phyloP scores from a whole-genome alignment of 1,140 invertebrate species.

The Nasonia vitripennis region DNA sequence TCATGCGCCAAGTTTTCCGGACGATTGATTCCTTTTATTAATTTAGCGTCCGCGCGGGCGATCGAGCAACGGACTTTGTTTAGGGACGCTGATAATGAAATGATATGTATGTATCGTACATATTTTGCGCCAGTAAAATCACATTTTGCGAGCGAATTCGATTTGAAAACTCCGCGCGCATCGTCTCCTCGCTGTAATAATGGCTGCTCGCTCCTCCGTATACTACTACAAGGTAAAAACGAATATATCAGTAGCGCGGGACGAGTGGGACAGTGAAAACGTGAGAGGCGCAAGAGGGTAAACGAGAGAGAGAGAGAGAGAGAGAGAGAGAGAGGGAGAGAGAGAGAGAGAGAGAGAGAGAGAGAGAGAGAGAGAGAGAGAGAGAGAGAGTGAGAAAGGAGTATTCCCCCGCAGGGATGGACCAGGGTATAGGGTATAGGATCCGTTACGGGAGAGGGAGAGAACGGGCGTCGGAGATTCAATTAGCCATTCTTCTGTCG shows the following conservation, averaged over 20 bases:
- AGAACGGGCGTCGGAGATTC: constrained; percentile 29
- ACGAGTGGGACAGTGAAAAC: neutral
- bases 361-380: neutral
- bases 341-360: neutral
- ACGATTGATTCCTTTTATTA: constrained; percentile 19
- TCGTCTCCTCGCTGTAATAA: neutral
- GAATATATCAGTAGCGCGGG: neutral
- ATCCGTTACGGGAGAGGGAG: constrained; percentile 19
- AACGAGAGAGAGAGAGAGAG: neutral
- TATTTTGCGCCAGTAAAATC: too few relatives aligned
- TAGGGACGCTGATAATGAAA: too few relatives aligned
- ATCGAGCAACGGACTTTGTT: too few relatives aligned
- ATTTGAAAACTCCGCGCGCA: neutral
- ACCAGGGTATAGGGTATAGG: neutral
- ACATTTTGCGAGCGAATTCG: too few relatives aligned
- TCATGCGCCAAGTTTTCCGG: constrained; percentile 2
- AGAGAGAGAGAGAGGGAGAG: too few relatives aligned
- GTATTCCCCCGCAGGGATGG: neutral
- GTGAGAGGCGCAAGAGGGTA: neutral
- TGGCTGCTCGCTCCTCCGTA: neutral
- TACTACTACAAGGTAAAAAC: neutral
- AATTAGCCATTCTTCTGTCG: constrained; percentile 52
- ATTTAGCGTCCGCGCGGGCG: neutral
- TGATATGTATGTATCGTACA: too few relatives aligned
- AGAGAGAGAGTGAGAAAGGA: neutral